Evolutionary conservation across 2,113 vertebrate genomes (phyloP), one percentile per base, ranked within the genome.

Genomic region (Coryphaenoides rupestris): DNA sequence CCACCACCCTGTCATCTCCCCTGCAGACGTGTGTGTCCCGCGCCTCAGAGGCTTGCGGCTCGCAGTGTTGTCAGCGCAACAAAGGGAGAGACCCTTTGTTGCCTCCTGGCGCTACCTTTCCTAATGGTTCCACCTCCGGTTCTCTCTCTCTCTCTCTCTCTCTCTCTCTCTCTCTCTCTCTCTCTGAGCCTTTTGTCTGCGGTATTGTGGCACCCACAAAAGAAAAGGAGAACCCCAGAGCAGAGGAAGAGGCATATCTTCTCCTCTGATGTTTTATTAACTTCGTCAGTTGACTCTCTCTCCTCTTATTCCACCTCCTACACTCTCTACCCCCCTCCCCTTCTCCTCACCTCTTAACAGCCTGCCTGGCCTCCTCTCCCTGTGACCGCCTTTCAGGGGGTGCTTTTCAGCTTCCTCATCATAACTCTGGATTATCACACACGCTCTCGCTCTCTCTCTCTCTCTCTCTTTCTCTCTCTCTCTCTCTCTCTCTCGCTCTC

Each of bases 241-340:
- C 1, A 59, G 58, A 45, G 28, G n/a, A 59, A 50, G 58, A 66
- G 49, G 10, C 21, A 59, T 59, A 17, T 49, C 45, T 28, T n/a
- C 40, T 21, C n/a, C 21, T 52, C 21, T 19, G 55, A 47, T 66
- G 46, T 58, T 55, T 49, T 53, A 50, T 53, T 19, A 17, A 53
- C 17, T 28, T 17, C 5, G 21, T 53, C 49, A 28, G 22, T 53
- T n/a, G n/a, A 17, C 22, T 14, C 40, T 7, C 22, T 14, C 40
- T 7, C 58, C 58, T 33, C 58, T 50, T 50, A 50, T n/a, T n/a
- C 47, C 47, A n/a, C 28, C 7, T 40, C 33, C 10, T 19, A 19
- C 28, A 3, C 40, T 45, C 2, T 53, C 12, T 26, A 21, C 22
- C 22, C 17, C 19, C 23, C 21, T 4, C 40, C 46, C 22, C 15